Percentiles rank a stretch among this genome's conserved stretches.
Conservation (phyloP, 2,888 invertebrate genomes). For the Bombylius discolor region DNA sequence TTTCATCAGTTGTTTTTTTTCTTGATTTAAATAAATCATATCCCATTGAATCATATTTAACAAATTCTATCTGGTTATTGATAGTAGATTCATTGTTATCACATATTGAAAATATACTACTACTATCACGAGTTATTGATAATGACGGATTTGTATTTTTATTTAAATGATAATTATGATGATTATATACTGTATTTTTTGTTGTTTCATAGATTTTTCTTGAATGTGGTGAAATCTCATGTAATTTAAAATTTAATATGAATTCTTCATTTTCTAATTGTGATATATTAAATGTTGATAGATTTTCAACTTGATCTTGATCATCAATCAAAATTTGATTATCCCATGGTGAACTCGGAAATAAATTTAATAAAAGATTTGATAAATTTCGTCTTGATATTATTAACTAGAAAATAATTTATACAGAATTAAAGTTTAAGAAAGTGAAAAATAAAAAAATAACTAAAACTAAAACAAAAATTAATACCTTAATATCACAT, state of each 20-base stretch:
- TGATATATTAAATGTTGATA: neutral
- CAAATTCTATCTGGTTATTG: neutral
- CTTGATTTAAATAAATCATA: constrained; percentile 18
- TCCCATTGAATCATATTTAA: constrained; percentile 6
- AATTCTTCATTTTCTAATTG: neutral
- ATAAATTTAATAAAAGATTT: constrained; percentile 31
- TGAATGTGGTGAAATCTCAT: neutral
- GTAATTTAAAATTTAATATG: neutral
- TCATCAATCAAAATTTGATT: constrained; percentile 6
- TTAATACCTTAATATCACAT: constrained; percentile 28
- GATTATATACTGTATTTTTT: too few species aligned
- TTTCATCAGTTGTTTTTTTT: constrained; percentile 27
- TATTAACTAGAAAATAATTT: constrained; percentile 22
- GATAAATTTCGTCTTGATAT: constrained; percentile 29
- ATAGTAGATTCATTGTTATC: neutral
- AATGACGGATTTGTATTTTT: neutral
- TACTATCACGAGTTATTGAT: neutral
- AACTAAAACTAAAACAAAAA: neutral
- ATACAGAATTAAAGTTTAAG: too few species aligned
- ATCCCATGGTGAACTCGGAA: constrained; percentile 34
- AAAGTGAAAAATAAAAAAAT: neutral
- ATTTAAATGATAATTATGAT: neutral
- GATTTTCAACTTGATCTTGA: neutral
- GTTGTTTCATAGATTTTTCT: too few species aligned
- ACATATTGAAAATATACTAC: neutral